Base-by-base conservation (phyloP, 1,140 invertebrate genomes). In the Oppia nitens region DNA sequence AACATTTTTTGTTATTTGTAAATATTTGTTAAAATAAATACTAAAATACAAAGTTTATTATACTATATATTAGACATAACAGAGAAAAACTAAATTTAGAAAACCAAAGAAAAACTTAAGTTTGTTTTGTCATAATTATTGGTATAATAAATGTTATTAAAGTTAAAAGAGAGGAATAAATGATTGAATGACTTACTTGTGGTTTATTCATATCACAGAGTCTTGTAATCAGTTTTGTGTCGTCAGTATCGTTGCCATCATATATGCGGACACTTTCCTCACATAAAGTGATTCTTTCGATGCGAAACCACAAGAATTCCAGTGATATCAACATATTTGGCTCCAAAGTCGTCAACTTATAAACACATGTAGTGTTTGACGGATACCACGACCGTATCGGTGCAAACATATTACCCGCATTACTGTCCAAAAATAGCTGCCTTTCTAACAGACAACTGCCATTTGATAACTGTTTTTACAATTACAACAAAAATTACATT, bases 371-470 rank as follows among this genome's bases (percentile, higher is more conserved):
- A 12, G 63, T 64, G 29, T 66, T 66, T 4, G 57, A 59, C 9
- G 64, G 64, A 50, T 66, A 66, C 65, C 65, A 66, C 4, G 65
- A 66, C 12, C 64, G 40, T 2, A 66, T 48, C 20, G 59, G 59
- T 2, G 61, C 63, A 51, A 63, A 66, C 0, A 58, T 3, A 29
- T 50, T 29, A 4, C 23, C 24, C 14, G 25, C 20, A 47, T 49
- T 26, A 11, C 57, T 53, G 26, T 62, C 62, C 6, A 51, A 53
- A n/a, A n/a, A n/a, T 14, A 66, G 55, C n/a, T 62, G 58, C 47
- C 61, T 26, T 48, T 66, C 61, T 2, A 66, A 55, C 17, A 63
- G 52, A 45, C 65, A 66, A 47, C 59, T 60, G 26, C 64, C 64
- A 27, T 64, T 64, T 25, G 57, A 27, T 23, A 49, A 40, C n/a